phyloP scores from a whole-genome alignment of 2,797 vertebrate genomes.

The Phataginus tricuspis region DNA sequence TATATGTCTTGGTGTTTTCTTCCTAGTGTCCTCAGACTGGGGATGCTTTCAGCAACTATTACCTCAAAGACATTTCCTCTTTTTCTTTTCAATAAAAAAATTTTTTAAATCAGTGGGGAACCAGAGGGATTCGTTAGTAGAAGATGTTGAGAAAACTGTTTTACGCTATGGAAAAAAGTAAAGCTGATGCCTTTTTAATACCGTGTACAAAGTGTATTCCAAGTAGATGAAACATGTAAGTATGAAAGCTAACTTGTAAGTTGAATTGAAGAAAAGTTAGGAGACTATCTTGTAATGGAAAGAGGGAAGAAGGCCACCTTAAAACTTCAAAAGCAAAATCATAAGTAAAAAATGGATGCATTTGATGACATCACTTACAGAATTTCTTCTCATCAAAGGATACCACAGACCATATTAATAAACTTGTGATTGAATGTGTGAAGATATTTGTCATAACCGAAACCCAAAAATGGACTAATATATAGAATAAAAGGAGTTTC shows the following conservation, averaged over 20 bases:
- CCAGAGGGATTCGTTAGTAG: not conserved
- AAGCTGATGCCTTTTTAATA: not conserved
- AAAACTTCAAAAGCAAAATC: not conserved
- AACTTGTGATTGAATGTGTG: not conserved
- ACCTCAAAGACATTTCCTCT: no score
- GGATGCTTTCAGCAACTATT: no score
- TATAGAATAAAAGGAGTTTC: not conserved
- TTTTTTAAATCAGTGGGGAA: not conserved
- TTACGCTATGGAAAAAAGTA: not conserved
- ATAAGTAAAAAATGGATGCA: not conserved
- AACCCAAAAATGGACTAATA: not conserved
- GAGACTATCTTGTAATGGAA: not conserved
- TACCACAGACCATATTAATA: not conserved
- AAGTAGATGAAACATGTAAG: not conserved
- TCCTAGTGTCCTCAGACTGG: no score
- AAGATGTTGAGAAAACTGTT: not conserved
- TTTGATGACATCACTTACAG: not conserved
- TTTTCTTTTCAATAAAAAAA: no score
- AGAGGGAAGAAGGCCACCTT: not conserved
- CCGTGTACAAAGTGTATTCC: not conserved
- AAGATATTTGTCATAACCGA: not conserved
- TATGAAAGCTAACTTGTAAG: not conserved
- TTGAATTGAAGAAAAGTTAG: not conserved
- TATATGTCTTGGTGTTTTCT: no score
- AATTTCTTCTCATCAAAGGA: conserved; percentile 2